These are phyloP conservation scores for Paedocypris micromegethes DNA, from an alignment of 2,797 vertebrate species.

Conservation along the genomic window DNA sequence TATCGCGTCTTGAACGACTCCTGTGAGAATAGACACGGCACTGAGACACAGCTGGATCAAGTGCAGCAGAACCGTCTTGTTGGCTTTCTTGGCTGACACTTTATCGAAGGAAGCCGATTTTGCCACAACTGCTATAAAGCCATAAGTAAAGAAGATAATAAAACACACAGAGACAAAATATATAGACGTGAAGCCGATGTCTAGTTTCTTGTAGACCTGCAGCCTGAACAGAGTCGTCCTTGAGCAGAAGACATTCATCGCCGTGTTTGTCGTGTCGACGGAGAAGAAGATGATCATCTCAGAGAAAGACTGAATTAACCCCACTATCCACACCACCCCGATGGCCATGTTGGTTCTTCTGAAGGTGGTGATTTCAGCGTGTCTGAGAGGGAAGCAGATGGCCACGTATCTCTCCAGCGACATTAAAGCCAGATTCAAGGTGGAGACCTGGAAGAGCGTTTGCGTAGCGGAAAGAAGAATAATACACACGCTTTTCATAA, in stretches of 20 bases:
- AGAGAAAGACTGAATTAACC: not conserved
- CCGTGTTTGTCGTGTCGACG: not conserved
- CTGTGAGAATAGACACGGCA: not conserved
- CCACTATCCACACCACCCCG: not conserved
- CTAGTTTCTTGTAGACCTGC: not conserved
- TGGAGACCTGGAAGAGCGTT: conserved; percentile 42
- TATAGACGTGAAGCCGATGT: not conserved
- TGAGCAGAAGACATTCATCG: not conserved
- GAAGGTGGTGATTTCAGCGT: conserved; percentile 6
- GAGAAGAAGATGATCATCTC: not conserved
- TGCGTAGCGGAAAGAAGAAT: conserved; percentile 9
- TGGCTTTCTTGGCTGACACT: not conserved
- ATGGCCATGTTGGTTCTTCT: conserved; percentile 56
- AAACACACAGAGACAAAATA: conserved; percentile 4
- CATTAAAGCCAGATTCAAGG: conserved; percentile 46
- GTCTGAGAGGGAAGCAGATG: conserved; percentile 20
- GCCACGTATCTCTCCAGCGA: conserved; percentile 13
- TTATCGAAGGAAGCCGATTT: conserved; percentile 6
- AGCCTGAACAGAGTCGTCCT: not conserved
- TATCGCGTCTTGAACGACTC: not conserved
- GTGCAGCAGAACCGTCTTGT: conserved; percentile 5
- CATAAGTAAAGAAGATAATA: conserved; percentile 6
- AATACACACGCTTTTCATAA: conserved; percentile 40
- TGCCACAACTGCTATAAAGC: not conserved
- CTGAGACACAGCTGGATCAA: conserved; percentile 2